These are phyloP conservation scores for Eublepharis macularius DNA, from an alignment of 2,113 vertebrate species.

Conservation along the genomic window DNA sequence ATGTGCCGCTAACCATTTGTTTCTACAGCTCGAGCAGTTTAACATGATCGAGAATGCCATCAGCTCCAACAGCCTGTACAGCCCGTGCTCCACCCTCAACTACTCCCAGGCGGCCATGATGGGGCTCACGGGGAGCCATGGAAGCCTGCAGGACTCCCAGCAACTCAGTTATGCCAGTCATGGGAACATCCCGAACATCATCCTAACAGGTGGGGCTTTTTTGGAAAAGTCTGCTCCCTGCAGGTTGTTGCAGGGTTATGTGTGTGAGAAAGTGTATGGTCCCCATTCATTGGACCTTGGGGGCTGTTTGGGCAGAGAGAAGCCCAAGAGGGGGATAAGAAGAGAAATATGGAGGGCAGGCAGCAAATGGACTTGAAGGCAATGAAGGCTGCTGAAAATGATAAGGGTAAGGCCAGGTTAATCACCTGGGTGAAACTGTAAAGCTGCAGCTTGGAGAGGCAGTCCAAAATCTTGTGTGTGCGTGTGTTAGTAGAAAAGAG, in stretches of 20 bases:
- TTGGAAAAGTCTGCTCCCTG: too few relatives aligned
- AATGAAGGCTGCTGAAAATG: too few relatives aligned
- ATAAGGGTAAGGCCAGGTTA: too few relatives aligned
- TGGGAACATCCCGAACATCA: conserved; percentile 97
- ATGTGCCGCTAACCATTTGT: conserved; percentile 3
- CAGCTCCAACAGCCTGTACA: conserved; percentile 91
- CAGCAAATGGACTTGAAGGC: too few relatives aligned
- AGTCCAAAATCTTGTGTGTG: too few relatives aligned
- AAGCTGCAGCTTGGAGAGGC: too few relatives aligned
- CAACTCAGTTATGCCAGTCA: conserved; percentile 90
- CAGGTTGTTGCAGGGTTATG: background rate
- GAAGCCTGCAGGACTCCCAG: conserved; percentile 86
- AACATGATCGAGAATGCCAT: conserved; percentile 96
- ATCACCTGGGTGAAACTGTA: too few relatives aligned
- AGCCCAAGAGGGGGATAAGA: too few relatives aligned
- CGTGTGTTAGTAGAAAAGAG: too few relatives aligned
- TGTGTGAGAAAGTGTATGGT: background rate
- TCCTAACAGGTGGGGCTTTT: conserved; percentile 87
- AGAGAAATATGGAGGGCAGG: too few relatives aligned
- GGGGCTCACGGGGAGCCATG: conserved; percentile 89
- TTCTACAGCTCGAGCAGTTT: conserved; percentile 93
- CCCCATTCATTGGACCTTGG: too few relatives aligned
- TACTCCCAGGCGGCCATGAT: conserved; percentile 98
- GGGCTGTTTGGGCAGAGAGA: too few relatives aligned
- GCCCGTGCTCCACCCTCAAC: conserved; percentile 93